A percentile compares a stretch with the other conserved stretches of the same genome.
Evolutionary conservation across 2,888 invertebrate genomes (phyloP).

Genomic region (Brachycybe producta): DNA sequence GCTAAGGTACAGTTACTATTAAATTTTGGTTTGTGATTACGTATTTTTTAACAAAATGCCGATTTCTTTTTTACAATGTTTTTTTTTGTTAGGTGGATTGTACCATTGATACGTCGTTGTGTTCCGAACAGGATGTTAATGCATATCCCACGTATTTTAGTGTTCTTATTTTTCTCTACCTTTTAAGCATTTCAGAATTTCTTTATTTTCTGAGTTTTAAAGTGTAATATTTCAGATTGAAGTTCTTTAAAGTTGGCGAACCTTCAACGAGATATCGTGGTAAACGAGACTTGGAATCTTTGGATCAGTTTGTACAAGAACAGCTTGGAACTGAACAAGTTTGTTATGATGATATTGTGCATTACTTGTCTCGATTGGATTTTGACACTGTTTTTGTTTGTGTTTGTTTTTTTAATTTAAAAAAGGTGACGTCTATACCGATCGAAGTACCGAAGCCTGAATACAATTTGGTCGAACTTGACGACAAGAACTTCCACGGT

Average conservation of each 20-base stretch:
- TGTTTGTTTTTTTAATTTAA: neutral
- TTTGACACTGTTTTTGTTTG: neutral
- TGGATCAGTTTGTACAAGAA: conserved; percentile 63
- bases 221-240: conserved; percentile 40
- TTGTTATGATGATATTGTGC: neutral
- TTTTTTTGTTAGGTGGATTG: conserved; percentile 51
- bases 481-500: conserved; percentile 59
- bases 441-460: conserved; percentile 43
- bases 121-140: conserved; percentile 60
- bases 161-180: conserved; percentile 15
- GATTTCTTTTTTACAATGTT: neutral
- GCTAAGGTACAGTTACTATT: conserved; percentile 14
- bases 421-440: conserved; percentile 22
- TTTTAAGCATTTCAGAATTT: conserved; percentile 1
- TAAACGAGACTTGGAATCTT: conserved; percentile 58
- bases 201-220: conserved; percentile 4
- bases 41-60: neutral
- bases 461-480: conserved; percentile 54
- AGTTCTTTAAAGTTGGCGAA: conserved; percentile 56
- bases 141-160: conserved; percentile 46
- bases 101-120: conserved; percentile 52
- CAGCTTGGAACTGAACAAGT: conserved; percentile 40
- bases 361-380: neutral
- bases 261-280: conserved; percentile 63
- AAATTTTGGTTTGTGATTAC: neutral